Evolutionary conservation across 2,888 invertebrate genomes (phyloP).

Genomic region (Pachycephus smyrnensis): DNA sequence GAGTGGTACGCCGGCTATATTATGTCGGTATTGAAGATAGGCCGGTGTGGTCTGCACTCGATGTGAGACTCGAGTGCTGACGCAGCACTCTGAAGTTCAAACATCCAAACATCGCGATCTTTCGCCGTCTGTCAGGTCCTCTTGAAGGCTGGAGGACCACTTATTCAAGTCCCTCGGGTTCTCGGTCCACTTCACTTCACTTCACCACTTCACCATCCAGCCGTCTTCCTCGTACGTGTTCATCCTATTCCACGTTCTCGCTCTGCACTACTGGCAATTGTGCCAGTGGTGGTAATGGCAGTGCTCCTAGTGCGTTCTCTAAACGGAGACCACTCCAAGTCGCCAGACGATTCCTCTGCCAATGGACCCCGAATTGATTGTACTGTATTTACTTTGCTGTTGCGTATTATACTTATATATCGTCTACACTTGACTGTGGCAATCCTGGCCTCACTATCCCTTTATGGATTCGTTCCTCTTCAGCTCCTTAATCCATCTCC

Average conservation of each 20-base stretch:
- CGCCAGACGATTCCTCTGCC: conserved; percentile 30
- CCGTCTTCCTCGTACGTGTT: conserved; percentile 25
- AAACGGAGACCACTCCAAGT: conserved; percentile 45
- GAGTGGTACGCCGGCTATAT: not conserved
- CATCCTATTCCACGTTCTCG: conserved; percentile 12
- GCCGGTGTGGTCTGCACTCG: conserved; percentile 16
- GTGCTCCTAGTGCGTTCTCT: conserved; percentile 36
- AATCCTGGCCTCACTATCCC: not conserved
- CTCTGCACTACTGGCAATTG: conserved; percentile 28
- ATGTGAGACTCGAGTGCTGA: conserved; percentile 56
- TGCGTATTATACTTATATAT: not conserved
- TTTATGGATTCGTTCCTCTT: not conserved
- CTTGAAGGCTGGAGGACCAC: conserved; percentile 55
- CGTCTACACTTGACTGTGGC: not conserved
- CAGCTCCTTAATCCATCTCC: not conserved
- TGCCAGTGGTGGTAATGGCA: conserved; percentile 29
- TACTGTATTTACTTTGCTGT: conserved; percentile 22
- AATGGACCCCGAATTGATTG: conserved; percentile 50
- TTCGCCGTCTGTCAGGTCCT: conserved; percentile 58
- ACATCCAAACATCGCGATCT: conserved; percentile 66
- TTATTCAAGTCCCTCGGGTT: conserved; percentile 52
- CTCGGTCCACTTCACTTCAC: conserved; percentile 29
- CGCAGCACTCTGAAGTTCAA: conserved; percentile 64
- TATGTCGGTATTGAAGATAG: not conserved
- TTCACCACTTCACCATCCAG: conserved; percentile 15